Conservation (phyloP, 1,140 invertebrate genomes). For the Calliopsis andreniformis region DNA sequence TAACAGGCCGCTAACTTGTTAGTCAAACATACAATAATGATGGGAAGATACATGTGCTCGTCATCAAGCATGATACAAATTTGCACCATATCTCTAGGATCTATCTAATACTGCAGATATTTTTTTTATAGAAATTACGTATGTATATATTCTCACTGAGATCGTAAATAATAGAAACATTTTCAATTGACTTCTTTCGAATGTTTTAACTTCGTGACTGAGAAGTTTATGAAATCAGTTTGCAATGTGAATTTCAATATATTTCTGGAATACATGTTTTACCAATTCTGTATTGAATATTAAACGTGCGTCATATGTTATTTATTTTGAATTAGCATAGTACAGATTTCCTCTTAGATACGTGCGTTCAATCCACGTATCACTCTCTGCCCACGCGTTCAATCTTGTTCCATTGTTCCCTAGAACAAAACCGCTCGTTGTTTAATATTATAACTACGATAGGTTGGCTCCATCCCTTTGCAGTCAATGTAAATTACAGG, state of each 20-base stretch:
- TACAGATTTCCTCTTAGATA: conserved; percentile 1
- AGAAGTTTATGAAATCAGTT: background rate
- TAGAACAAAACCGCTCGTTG: conserved; percentile 36
- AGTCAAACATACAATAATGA: background rate
- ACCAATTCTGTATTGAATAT: background rate
- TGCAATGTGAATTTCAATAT: background rate
- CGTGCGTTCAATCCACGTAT: conserved; percentile 27
- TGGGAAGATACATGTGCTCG: background rate
- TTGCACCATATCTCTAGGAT: too few relatives aligned
- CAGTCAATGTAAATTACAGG: background rate
- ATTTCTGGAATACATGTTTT: background rate
- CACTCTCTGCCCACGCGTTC: conserved; percentile 11
- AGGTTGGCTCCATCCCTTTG: conserved; percentile 8
- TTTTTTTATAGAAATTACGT: too few relatives aligned
- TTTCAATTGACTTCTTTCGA: background rate
- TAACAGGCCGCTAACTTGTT: background rate
- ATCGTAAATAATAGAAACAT: too few relatives aligned
- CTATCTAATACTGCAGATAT: too few relatives aligned
- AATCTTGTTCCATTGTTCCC: conserved; percentile 19
- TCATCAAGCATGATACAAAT: too few relatives aligned
- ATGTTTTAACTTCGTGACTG: background rate
- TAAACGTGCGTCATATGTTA: conserved; percentile 15
- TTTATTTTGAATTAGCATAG: conserved; percentile 24
- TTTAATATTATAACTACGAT: conserved; percentile 34
- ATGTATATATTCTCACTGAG: too few relatives aligned